Evolutionary conservation across 2,888 invertebrate species (phyloP).

Genomic region (Melanostoma scalare): DNA sequence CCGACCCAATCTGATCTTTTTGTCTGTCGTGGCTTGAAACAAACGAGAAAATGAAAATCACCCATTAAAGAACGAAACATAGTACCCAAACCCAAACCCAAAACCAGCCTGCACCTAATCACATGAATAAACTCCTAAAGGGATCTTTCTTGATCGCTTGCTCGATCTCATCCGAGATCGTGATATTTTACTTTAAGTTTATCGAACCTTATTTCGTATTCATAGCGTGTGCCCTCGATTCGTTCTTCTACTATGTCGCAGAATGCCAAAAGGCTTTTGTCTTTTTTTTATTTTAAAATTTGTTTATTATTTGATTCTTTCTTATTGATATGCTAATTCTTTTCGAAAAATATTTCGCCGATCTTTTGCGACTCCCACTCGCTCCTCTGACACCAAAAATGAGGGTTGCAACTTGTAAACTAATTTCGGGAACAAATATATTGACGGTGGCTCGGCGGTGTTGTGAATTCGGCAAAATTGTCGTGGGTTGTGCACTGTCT

Average conservation of each 20-base stretch:
- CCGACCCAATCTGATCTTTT: conserved; percentile 22
- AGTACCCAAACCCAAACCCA: background rate
- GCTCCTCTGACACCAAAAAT: background rate
- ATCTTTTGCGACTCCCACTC: conserved; percentile 1
- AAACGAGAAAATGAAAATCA: conserved; percentile 35
- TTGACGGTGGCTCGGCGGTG: conserved; percentile 7
- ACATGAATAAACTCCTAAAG: conserved; percentile 20
- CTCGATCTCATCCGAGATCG: conserved; percentile 29
- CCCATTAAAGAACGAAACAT: conserved; percentile 16
- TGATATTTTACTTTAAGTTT: conserved; percentile 43
- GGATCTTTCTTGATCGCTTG: conserved; percentile 21
- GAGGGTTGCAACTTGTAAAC: background rate
- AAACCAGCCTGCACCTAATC: conserved; percentile 18
- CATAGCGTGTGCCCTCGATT: conserved; percentile 60
- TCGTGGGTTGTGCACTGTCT: background rate
- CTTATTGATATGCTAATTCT: conserved; percentile 51
- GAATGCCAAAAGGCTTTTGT: conserved; percentile 45
- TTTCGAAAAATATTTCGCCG: conserved; percentile 35
- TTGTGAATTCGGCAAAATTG: conserved; percentile 9
- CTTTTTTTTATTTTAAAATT: background rate
- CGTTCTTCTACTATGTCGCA: conserved; percentile 21
- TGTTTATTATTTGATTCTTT: conserved; percentile 12
- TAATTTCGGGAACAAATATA: conserved; percentile 34
- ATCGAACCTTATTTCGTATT: conserved; percentile 69
- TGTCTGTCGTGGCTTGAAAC: conserved; percentile 28